phyloP scores from a whole-genome alignment of 1,140 invertebrate genomes.

The Zaprionus camerounensis region DNA sequence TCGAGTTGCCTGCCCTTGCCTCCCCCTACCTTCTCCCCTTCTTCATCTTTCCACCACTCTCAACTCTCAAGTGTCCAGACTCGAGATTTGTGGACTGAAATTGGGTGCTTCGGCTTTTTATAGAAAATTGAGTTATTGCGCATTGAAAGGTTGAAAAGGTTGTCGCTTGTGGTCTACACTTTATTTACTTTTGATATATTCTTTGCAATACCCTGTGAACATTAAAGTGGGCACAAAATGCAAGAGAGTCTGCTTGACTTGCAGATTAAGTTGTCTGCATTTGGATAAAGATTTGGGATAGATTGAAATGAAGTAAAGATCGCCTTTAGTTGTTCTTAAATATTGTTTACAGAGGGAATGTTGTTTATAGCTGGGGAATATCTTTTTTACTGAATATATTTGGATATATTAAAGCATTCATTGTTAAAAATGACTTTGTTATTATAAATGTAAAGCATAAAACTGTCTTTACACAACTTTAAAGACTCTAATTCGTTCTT shows the following conservation, averaged over 20 bases:
- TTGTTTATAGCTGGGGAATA: too few species aligned
- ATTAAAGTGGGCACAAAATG: background rate
- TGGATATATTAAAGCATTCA: too few species aligned
- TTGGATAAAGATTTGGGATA: background rate
- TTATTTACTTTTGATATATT: constrained; percentile 10
- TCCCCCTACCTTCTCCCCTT: background rate
- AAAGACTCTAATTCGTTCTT: too few species aligned
- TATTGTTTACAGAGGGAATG: background rate
- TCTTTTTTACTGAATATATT: too few species aligned
- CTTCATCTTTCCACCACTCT: background rate
- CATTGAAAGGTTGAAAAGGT: constrained; percentile 54
- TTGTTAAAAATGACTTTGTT: too few species aligned
- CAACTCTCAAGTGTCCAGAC: constrained; percentile 40
- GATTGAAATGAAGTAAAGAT: background rate
- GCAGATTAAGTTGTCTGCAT: background rate
- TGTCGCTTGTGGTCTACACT: background rate
- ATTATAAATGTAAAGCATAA: too few species aligned
- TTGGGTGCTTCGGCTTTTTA: constrained; percentile 31
- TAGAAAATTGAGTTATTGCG: constrained; percentile 71
- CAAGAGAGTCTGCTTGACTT: background rate
- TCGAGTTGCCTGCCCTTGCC: background rate
- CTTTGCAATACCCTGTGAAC: constrained; percentile 5
- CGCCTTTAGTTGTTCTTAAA: background rate
- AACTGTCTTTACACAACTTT: too few species aligned
- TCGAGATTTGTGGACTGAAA: constrained; percentile 17